Base-by-base conservation (phyloP, 1,140 invertebrate genomes). In the Charaxes varanes region DNA sequence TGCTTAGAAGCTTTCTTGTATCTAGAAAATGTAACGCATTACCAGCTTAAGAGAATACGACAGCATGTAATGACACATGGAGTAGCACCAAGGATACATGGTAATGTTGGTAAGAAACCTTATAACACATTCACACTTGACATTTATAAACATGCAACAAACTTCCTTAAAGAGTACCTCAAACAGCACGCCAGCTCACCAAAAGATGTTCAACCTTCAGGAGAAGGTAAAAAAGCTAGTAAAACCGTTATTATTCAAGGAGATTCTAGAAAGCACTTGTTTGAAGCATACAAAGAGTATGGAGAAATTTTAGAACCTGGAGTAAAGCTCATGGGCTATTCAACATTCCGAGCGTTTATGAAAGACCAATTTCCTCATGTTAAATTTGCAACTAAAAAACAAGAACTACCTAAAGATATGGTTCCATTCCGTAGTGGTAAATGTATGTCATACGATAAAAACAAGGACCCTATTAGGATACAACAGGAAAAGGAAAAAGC, bases 321-420 rank as follows among this genome's bases (percentile, higher is more conserved):
- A 22, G 86, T 89, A 10, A 92, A 92, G 78, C 78, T 90, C 1
- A 92, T 94, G 90, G 91, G 91, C 0, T 94, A 92, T 55, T 92
- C 91, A 0, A 92, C 91, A 11, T 94, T 94, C 74, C 82, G 91
- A 37, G 88, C 91, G 54, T 93, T 93, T 57, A 90, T 93, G 88
- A 92, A 92, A 62, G 90, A 92, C 53, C 91, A 93, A 62, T 93
- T 93, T 72, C 91, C 91, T 1, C 89, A 92, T 56, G 88, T 93
- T 1, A 91, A 90, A 62, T 93, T 93, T 63, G 73, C 68, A 8
- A 79, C 81, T 3, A 88, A 88, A 37, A 91, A 91, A 72, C 70
- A 88, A 14, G 90, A 92, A 46, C 56, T 86, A 18, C 84, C 85
- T 30, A 85, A 84, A 48, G 80, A 79, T 4, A 62, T 74, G 79